A percentile compares a stretch with the other conserved stretches of the same genome.
phyloP scores from a whole-genome alignment of 2,113 vertebrate species.

The Lanius ludovicianus region DNA sequence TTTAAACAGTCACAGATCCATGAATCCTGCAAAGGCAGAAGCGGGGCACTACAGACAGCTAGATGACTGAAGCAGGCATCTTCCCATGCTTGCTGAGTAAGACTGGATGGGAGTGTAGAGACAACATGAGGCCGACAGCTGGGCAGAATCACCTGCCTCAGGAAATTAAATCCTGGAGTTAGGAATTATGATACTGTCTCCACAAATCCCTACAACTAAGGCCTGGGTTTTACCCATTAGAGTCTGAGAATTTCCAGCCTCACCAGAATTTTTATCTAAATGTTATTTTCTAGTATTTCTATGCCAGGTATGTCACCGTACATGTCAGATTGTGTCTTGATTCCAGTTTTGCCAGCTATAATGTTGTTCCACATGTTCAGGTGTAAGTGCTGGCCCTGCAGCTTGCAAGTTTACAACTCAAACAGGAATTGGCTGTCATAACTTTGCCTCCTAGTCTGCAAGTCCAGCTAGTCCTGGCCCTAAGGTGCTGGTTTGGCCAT shows the following conservation, averaged over 20 bases:
- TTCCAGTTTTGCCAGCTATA: not conserved
- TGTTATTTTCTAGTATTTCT: not conserved
- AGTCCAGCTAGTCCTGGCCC: not conserved
- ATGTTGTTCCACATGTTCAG: not conserved
- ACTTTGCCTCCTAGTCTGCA: not conserved
- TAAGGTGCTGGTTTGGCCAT: not conserved
- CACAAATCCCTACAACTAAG: not conserved
- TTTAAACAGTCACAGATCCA: not conserved
- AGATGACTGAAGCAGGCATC: not conserved
- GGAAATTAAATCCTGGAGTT: not conserved
- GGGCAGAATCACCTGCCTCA: not conserved
- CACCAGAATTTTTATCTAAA: not conserved
- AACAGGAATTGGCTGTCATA: not conserved
- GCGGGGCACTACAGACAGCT: not conserved
- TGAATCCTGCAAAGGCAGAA: not conserved
- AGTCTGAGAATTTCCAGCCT: not conserved
- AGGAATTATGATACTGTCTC: not conserved
- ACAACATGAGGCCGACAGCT: not conserved
- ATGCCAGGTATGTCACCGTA: accelerated
- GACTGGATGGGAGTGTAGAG: not conserved
- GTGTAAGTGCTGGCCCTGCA: not conserved
- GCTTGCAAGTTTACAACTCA: accelerated
- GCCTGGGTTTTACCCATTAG: not conserved
- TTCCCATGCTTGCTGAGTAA: not conserved
- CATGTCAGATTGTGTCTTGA: not conserved